Conservation (phyloP, 2,797 vertebrate species). For the Arnoldichthys spilopterus region DNA sequence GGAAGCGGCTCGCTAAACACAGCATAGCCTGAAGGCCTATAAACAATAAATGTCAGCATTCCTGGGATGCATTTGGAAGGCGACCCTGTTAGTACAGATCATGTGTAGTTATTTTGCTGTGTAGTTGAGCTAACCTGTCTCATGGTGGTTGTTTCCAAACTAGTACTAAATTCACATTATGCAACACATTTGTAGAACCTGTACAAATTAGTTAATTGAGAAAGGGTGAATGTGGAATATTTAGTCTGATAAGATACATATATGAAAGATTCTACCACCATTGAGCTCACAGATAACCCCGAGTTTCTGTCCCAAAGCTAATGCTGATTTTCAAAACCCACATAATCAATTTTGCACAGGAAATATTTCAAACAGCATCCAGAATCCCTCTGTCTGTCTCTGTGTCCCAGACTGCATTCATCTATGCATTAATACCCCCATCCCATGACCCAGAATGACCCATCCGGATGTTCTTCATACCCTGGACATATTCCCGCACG, state of each 20-base stretch:
- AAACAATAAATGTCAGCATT: no score
- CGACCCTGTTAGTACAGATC: no score
- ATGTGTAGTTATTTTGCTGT: no score
- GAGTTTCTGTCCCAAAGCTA: conserved; percentile 16
- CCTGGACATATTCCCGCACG: conserved; percentile 42
- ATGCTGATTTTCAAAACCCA: conserved; percentile 58
- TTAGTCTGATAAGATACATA: background rate
- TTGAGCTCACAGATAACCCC: background rate
- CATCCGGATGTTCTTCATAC: conserved; percentile 39
- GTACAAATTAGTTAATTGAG: background rate
- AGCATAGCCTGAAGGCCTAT: no score
- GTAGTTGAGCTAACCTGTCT: no score
- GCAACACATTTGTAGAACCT: no score
- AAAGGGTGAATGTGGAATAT: background rate
- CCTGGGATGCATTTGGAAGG: no score
- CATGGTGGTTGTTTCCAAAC: no score
- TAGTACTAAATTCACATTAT: no score
- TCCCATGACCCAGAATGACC: conserved; percentile 63
- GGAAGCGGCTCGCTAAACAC: no score
- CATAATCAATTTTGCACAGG: conserved; percentile 65
- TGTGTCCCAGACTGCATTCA: conserved; percentile 23
- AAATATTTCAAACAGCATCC: conserved; percentile 58
- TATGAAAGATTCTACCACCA: background rate
- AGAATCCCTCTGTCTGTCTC: conserved; percentile 20
- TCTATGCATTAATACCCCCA: conserved; percentile 61